Conservation (phyloP, 2,113 vertebrate species). For the Physeter macrocephalus region DNA sequence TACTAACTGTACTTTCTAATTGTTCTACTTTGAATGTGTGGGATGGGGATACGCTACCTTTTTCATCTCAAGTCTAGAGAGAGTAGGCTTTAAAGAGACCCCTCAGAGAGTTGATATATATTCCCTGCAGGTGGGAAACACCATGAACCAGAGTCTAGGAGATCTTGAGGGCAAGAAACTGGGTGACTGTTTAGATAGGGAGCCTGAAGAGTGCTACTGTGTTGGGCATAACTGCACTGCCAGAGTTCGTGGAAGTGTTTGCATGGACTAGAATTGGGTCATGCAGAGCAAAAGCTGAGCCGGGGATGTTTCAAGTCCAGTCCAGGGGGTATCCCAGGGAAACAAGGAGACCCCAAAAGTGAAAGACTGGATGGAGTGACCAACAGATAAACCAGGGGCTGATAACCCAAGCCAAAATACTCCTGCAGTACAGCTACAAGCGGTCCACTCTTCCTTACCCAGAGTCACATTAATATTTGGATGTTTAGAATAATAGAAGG, state of each 20-base stretch:
- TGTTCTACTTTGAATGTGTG: neutral
- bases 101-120: neutral
- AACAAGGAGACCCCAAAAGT: neutral
- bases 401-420: neutral
- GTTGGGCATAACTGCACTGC: neutral
- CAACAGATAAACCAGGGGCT: neutral
- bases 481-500: neutral
- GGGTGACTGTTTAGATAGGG: neutral
- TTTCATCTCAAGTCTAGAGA: neutral
- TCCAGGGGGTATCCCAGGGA: neutral
- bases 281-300: neutral
- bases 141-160: neutral
- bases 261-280: neutral
- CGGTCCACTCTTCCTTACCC: neutral
- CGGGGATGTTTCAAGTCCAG: neutral
- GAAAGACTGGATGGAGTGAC: neutral
- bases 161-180: neutral
- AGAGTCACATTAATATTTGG: neutral
- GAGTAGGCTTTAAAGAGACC: neutral
- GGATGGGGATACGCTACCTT: neutral
- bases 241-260: neutral
- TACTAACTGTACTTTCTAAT: neutral
- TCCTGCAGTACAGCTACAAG: neutral
- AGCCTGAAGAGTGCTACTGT: neutral
- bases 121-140: neutral